Evolutionary conservation across 2,113 vertebrate species (phyloP).

Genomic region (Ranitomeya imitator): DNA sequence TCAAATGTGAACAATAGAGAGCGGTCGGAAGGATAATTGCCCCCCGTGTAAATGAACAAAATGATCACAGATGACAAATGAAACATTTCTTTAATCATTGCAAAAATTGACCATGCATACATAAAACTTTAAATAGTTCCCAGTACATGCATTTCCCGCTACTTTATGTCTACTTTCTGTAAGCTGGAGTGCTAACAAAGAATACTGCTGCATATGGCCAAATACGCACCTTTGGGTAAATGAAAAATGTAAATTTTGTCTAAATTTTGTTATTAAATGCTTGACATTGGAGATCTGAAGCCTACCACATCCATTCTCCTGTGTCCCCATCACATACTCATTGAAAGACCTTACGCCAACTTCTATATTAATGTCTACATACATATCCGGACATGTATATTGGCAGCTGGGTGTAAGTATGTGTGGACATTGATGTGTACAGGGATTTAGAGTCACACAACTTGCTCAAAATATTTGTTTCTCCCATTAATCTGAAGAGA

Average conservation of each 20-base stretch:
- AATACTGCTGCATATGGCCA: not conserved
- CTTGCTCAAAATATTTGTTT: not conserved
- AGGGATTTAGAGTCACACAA: not conserved
- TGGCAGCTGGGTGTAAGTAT: not conserved
- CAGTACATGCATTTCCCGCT: not conserved
- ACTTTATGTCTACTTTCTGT: not conserved
- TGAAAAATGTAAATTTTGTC: not conserved
- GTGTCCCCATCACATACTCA: not conserved
- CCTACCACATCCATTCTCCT: not conserved
- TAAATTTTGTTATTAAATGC: not conserved
- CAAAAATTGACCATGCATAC: not conserved
- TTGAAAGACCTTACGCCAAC: not conserved
- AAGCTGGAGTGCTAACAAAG: not conserved
- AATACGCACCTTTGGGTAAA: not conserved
- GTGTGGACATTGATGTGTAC: not conserved
- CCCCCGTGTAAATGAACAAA: slow-evolving; percentile 3
- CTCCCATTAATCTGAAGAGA: not conserved
- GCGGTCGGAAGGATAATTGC: not conserved
- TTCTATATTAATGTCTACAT: not conserved
- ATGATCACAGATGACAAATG: not conserved
- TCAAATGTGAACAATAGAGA: not conserved
- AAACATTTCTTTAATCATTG: not conserved
- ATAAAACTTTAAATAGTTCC: not conserved
- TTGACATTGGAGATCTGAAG: not conserved
- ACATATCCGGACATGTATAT: not conserved